A percentile compares a stretch with the other conserved stretches of the same genome.
Evolutionary conservation across 2,113 vertebrate species (phyloP).

Genomic region (Caloenas nicobarica): DNA sequence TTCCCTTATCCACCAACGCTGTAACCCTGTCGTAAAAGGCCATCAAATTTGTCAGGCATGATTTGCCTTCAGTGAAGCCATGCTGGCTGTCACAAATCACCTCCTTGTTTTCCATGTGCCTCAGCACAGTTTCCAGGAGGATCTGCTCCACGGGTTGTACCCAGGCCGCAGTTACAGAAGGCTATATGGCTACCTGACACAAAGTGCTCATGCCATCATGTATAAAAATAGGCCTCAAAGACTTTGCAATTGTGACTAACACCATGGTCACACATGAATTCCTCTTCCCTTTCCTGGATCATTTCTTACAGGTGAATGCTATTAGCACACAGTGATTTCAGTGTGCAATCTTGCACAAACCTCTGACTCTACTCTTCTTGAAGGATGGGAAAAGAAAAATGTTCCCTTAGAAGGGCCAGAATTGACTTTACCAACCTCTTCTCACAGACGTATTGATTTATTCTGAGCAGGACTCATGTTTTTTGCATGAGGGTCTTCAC

Average conservation of each 20-base stretch:
- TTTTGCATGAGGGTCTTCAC: neutral
- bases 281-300: neutral
- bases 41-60: too few species aligned
- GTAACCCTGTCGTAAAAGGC: too few species aligned
- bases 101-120: too few species aligned
- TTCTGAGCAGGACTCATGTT: neutral
- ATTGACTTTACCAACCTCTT: neutral
- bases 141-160: neutral
- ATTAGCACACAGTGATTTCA: neutral
- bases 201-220: neutral
- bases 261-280: neutral
- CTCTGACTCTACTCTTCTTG: neutral
- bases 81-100: too few species aligned
- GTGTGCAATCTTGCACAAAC: neutral
- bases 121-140: too few species aligned
- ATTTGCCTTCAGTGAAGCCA: too few species aligned
- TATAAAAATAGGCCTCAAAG: neutral
- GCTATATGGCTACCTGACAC: rapidly evolving
- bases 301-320: neutral
- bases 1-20: too few species aligned
- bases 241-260: neutral
- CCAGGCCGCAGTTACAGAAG: neutral
- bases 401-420: neutral
- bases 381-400: neutral
- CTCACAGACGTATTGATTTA: neutral